Conservation (phyloP, 2,113 vertebrate species). For the Podarcis raffonei region DNA sequence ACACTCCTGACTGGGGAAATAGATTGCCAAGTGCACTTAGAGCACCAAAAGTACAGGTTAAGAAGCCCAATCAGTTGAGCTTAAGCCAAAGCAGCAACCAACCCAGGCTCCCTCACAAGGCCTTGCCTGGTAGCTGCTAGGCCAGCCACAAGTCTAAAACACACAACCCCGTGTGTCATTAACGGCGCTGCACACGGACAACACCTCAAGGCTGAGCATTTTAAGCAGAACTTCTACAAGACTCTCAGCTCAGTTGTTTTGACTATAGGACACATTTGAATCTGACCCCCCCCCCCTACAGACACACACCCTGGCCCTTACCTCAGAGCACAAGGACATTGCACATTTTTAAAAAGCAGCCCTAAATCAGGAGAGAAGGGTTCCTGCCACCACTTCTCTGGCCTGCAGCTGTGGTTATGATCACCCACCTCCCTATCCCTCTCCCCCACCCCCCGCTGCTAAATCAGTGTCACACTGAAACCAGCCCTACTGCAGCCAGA, state of each 20-base stretch:
- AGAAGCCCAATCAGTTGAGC: background rate
- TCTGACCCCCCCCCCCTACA: background rate
- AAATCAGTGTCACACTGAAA: conserved; percentile 38
- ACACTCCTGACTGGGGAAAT: background rate
- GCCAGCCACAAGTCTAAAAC: background rate
- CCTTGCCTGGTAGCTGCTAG: background rate
- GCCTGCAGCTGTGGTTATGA: background rate
- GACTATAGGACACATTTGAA: fast-evolving
- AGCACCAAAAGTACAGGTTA: background rate
- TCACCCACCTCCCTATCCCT: background rate
- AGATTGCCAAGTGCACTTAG: too few relatives aligned
- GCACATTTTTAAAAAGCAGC: background rate
- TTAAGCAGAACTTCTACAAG: background rate
- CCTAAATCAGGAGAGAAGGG: conserved; percentile 12
- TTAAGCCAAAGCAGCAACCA: background rate
- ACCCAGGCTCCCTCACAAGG: background rate
- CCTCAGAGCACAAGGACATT: background rate
- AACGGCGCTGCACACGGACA: too few relatives aligned
- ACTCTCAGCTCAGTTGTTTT: background rate
- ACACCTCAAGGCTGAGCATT: too few relatives aligned
- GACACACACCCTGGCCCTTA: background rate
- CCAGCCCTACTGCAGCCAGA: background rate
- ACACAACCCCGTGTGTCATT: background rate
- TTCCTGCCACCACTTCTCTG: background rate
- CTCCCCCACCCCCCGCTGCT: background rate